A percentile compares a stretch with the other conserved stretches of the same genome.
Conservation (phyloP, 2,797 vertebrate species). For the Myotis vivesi region DNA sequence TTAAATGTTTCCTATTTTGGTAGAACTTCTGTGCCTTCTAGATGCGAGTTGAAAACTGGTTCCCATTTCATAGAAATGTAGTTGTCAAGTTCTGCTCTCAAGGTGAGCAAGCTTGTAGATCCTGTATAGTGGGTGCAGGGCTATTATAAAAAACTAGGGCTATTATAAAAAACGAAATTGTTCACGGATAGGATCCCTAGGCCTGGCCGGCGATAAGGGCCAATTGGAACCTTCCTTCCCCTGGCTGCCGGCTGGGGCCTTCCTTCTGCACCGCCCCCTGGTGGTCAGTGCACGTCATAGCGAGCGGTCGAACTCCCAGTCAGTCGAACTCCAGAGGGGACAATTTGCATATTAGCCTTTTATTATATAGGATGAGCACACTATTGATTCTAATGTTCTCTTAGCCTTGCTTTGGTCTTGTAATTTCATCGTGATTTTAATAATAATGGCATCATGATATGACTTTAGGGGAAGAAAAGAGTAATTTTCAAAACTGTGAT, state of each 20-base stretch:
- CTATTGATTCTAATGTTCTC: not conserved
- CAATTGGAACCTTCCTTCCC: too few species aligned
- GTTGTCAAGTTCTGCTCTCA: not conserved
- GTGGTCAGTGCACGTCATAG: too few species aligned
- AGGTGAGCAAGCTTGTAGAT: not conserved
- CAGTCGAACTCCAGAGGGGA: too few species aligned
- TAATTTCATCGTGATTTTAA: conserved; percentile 24
- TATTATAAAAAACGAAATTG: not conserved
- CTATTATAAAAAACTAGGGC: not conserved
- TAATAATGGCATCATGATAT: not conserved
- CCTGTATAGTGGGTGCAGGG: not conserved
- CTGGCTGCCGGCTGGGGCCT: too few species aligned
- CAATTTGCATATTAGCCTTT: too few species aligned
- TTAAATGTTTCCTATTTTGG: not conserved
- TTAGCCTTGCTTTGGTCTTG: conserved; percentile 1
- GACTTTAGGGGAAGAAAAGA: not conserved
- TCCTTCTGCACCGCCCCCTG: too few species aligned
- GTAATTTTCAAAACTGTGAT: not conserved
- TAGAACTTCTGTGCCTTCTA: conserved; percentile 27
- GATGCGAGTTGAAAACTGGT: not conserved
- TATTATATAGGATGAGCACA: not conserved
- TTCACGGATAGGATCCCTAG: too few species aligned
- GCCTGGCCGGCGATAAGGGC: too few species aligned
- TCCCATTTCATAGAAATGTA: not conserved
- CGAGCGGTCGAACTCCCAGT: fast-evolving